Evolutionary conservation across 2,113 vertebrate genomes (phyloP).

Genomic region (Gopherus evgoodei): DNA sequence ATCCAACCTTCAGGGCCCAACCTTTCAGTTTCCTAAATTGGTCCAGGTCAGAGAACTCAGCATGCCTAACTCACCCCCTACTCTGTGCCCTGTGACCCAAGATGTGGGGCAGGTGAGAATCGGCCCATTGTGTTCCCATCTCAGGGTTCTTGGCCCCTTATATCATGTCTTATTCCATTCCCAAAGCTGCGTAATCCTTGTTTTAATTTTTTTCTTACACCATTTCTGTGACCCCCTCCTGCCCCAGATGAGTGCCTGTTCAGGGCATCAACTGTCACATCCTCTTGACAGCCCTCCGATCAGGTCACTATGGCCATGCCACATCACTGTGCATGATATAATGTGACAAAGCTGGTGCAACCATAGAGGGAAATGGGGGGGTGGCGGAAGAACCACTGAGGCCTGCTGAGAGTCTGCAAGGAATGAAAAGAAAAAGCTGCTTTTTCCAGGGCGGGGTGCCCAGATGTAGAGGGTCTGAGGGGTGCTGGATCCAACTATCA

Average conservation of each 20-base stretch:
- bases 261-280: slow-evolving; percentile 17
- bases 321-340: not conserved
- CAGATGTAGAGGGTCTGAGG: slow-evolving; percentile 40
- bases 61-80: not conserved
- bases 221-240: not conserved
- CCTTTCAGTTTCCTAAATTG: not conserved
- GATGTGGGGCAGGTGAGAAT: not conserved
- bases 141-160: not conserved
- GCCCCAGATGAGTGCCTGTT: not conserved
- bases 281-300: slow-evolving; percentile 12
- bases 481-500: slow-evolving; percentile 53
- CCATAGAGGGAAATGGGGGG: not conserved
- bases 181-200: not conserved
- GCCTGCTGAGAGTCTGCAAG: slow-evolving; percentile 4
- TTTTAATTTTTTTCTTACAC: not conserved
- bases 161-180: not conserved
- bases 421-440: slow-evolving; percentile 39
- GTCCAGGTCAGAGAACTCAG: not conserved
- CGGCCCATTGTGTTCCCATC: not conserved
- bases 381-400: not conserved
- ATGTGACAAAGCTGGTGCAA: slow-evolving; percentile 41
- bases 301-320: not conserved
- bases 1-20: not conserved
- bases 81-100: not conserved
- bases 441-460: not conserved